Evolutionary conservation across 2,797 vertebrate species (phyloP).

Genomic region (Odontamblyopus lacepedii): DNA sequence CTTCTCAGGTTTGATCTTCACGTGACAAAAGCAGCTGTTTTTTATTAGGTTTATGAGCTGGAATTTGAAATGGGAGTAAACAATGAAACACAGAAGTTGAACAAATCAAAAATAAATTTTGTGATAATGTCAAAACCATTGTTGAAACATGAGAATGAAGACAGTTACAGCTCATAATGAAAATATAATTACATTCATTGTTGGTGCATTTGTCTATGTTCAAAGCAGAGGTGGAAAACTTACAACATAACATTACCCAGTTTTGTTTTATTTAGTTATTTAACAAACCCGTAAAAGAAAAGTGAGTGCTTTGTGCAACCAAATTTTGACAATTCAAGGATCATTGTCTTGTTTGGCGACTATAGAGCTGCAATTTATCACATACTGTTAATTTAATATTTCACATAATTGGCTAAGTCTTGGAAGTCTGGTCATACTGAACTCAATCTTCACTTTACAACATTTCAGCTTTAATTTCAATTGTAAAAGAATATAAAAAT

Average conservation of each 20-base stretch:
- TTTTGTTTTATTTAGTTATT: too few relatives aligned
- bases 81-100: conserved; percentile 7
- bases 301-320: background rate
- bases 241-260: background rate
- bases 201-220: background rate
- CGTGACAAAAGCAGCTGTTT: conserved; percentile 38
- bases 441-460: too few relatives aligned
- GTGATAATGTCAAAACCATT: background rate
- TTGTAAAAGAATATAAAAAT: too few relatives aligned
- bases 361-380: too few relatives aligned
- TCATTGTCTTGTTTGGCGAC: too few relatives aligned
- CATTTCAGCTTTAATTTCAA: too few relatives aligned
- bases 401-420: too few relatives aligned
- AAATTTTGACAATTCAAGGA: background rate
- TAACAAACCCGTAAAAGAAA: too few relatives aligned
- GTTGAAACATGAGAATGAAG: background rate
- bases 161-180: background rate
- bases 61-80: conserved; percentile 7
- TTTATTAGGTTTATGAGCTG: conserved; percentile 21
- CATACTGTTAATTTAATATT: too few relatives aligned
- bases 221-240: background rate
- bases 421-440: too few relatives aligned
- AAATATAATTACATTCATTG: background rate
- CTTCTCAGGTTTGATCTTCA: conserved; percentile 25
- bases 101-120: background rate